Conservation (phyloP, 1,140 invertebrate species). For the Alviniconcha marisindica region DNA sequence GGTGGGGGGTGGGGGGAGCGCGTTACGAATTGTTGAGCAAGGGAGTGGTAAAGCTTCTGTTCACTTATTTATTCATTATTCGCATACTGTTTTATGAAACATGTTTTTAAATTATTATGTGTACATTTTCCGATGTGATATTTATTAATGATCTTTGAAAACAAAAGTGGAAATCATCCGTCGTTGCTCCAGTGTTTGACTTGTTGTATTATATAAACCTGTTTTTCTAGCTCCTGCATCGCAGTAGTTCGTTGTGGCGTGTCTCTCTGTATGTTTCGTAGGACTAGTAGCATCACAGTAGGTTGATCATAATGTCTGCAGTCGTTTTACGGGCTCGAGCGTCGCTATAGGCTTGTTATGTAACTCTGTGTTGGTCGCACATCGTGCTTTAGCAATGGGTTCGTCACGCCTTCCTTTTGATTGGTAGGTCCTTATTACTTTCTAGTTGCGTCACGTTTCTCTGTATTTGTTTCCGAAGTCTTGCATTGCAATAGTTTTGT, state of each 20-base stretch:
- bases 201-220: not conserved
- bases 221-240: not conserved
- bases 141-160: slow-evolving; percentile 27
- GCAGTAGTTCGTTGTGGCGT: not conserved
- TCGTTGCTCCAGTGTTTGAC: not conserved
- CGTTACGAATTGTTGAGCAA: no score
- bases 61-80: not conserved
- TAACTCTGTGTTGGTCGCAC: no score
- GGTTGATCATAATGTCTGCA: no score
- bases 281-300: not conserved
- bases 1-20: not conserved
- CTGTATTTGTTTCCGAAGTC: no score
- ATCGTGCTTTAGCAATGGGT: no score
- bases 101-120: slow-evolving; percentile 8
- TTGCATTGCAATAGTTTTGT: no score
- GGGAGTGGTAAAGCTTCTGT: no score
- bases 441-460: no score
- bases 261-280: not conserved
- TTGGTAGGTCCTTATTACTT: no score
- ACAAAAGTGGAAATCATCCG: not conserved
- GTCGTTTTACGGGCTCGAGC: no score
- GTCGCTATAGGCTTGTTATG: no score
- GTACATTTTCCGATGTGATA: slow-evolving; percentile 42
- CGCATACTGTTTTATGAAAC: not conserved
- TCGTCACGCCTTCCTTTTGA: no score